phyloP scores from a whole-genome alignment of 92 coral and sea anemone genomes.

The Paramuricea clavata region DNA sequence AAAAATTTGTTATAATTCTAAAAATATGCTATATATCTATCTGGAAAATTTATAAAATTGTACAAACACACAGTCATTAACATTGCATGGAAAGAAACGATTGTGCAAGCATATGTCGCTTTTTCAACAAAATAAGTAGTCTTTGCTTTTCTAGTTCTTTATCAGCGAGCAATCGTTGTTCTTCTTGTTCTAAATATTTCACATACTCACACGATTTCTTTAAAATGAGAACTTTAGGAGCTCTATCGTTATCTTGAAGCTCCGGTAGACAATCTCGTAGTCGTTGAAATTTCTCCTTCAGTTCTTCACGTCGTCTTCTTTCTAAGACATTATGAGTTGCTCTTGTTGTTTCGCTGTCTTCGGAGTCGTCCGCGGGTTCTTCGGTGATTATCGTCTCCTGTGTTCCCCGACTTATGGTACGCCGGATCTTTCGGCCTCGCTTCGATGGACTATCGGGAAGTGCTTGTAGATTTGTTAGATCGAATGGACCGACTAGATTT shows the following conservation, averaged over 20 bases:
- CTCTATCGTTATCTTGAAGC: constrained; percentile 94
- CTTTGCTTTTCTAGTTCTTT: constrained; percentile 96
- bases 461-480: constrained; percentile 10
- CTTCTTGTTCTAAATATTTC: constrained; percentile 80
- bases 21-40: not conserved
- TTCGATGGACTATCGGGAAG: constrained; percentile 42
- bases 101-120: constrained; percentile 79
- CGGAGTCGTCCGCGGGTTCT: constrained; percentile 90
- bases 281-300: constrained; percentile 91
- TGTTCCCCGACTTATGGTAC: constrained; percentile 82
- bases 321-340: constrained; percentile 98
- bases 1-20: constrained; percentile 9
- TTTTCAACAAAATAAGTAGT: constrained; percentile 82
- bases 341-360: constrained; percentile 95
- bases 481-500: constrained; percentile 26
- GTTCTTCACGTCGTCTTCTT: constrained; percentile 92
- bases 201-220: constrained; percentile 97
- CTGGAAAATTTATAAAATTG: not conserved
- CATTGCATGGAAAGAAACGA: constrained; percentile 75
- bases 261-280: constrained; percentile 96
- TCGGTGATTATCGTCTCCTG: constrained; percentile 73
- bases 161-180: constrained; percentile 90
- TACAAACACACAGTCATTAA: not conserved
- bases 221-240: constrained; percentile 93
- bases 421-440: constrained; percentile 78